phyloP scores from a whole-genome alignment of 2,113 vertebrate species.

The Falcunculus frontatus region DNA sequence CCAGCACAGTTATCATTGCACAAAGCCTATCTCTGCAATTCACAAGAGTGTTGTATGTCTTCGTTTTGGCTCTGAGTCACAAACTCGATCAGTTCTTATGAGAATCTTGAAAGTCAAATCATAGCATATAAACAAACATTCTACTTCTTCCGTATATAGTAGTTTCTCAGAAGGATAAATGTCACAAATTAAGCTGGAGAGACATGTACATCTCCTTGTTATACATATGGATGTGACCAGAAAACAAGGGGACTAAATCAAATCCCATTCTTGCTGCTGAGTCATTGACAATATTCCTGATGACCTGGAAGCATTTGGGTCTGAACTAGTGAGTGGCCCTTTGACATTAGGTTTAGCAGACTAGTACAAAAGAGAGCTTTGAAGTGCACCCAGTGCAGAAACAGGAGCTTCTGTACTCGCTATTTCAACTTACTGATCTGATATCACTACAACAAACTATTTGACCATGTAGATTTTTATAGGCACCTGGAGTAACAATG shows the following conservation, averaged over 20 bases:
- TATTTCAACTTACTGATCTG: not conserved
- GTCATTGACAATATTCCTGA: not conserved
- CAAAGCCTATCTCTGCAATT: not conserved
- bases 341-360: not conserved
- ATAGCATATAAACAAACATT: not conserved
- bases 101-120: not conserved
- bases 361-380: not conserved
- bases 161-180: slow-evolving; percentile 10
- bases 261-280: not conserved
- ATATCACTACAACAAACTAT: not conserved
- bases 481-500: not conserved
- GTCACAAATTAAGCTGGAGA: not conserved
- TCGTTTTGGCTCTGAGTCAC: not conserved
- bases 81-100: not conserved
- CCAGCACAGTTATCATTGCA: not conserved
- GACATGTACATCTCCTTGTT: not conserved
- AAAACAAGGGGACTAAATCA: not conserved
- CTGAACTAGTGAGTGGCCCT: not conserved
- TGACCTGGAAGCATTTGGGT: not conserved
- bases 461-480: not conserved
- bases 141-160: not conserved
- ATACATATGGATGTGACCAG: not conserved
- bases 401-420: not conserved
- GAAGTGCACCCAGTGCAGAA: not conserved
- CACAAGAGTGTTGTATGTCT: not conserved